Base-by-base conservation (phyloP, 2,797 vertebrate species). In the Mormyrus hasselquistii region DNA sequence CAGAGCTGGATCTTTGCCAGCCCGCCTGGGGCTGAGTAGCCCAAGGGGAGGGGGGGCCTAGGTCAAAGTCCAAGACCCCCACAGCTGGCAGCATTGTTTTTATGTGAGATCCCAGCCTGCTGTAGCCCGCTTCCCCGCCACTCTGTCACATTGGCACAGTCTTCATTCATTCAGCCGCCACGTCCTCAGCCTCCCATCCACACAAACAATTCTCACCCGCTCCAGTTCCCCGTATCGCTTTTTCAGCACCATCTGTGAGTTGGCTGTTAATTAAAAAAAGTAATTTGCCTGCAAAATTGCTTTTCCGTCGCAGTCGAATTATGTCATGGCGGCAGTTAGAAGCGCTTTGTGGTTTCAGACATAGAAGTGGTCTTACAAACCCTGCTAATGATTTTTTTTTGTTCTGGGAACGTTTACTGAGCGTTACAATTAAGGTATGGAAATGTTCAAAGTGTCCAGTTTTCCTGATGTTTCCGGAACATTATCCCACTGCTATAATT, bases 211-310 rank as follows among this genome's bases (percentile, higher is more conserved):
- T 57, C 52, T 55, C 50, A 8, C 49, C 22, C 47, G 6, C 34
- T 82, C 79, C 7, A 34, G 2, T n/a, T 65, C 83, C 22, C 57
- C 79, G 41, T 62, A 62, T 44, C 6, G 55, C 10, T 2, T 47
- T 62, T 62, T 65, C 55, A 83, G 52, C 34, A 25, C 88, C 25
- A 57, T 44, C 76, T 84, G 88, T 84, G 76, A 59, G 12, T 22
- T 12, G 29, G 7, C 29, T 44, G 69, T 82, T 88, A 55, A 53
- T 87, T 87, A 87, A 88, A 88, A 73, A 88, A 53, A 88, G 22
- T 50, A 73, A 69, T 50, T 52, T 88, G 8, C 65, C 50, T 87
- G 52, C 86, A 41, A n/a, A 29, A 38, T 79, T n/a, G 65, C 65
- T 53, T 38, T 88, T 44, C 59, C 38, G 34, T 50, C 22, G 53